phyloP scores from a whole-genome alignment of 2,888 invertebrate genomes.

The Drosophila paranaensis region DNA sequence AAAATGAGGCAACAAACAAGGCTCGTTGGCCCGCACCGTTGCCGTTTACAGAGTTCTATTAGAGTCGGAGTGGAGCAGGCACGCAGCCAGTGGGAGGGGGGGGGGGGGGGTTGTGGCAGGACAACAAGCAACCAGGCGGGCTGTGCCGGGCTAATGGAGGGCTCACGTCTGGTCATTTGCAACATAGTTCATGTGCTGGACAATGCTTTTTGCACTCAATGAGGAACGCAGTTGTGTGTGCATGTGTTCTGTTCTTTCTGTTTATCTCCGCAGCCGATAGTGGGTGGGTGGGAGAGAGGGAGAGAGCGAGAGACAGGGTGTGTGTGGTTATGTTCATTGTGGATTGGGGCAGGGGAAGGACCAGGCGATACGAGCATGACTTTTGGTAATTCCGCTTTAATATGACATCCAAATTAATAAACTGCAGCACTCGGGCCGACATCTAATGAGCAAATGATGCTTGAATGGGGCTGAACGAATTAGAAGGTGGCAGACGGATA shows the following conservation, averaged over 20 bases:
- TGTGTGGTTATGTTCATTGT: constrained; percentile 4
- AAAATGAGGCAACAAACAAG: constrained; percentile 58
- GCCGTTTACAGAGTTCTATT: constrained; percentile 36
- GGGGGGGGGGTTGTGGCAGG: not conserved
- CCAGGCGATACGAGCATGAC: constrained; percentile 44
- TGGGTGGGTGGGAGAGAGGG: not conserved
- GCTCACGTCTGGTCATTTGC: constrained; percentile 78
- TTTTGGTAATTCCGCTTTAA: constrained; percentile 64
- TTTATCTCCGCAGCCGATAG: not conserved
- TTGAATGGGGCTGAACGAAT: not conserved
- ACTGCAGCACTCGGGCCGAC: not conserved
- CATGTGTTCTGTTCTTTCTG: constrained; percentile 17
- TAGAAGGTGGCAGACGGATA: not conserved
- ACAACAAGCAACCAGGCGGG: constrained; percentile 28
- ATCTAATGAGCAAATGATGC: not conserved
- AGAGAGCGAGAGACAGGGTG: no score
- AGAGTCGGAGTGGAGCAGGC: constrained; percentile 4
- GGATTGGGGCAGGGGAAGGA: constrained; percentile 6
- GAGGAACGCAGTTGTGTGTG: constrained; percentile 45
- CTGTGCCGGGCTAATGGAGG: constrained; percentile 63
- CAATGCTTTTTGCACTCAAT: constrained; percentile 79
- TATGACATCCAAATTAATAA: constrained; percentile 51
- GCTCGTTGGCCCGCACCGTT: constrained; percentile 54
- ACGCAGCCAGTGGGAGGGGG: not conserved
- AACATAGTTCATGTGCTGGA: constrained; percentile 77